phyloP scores from a whole-genome alignment of 2,888 invertebrate genomes.

The Dicyrtoma fusca region DNA sequence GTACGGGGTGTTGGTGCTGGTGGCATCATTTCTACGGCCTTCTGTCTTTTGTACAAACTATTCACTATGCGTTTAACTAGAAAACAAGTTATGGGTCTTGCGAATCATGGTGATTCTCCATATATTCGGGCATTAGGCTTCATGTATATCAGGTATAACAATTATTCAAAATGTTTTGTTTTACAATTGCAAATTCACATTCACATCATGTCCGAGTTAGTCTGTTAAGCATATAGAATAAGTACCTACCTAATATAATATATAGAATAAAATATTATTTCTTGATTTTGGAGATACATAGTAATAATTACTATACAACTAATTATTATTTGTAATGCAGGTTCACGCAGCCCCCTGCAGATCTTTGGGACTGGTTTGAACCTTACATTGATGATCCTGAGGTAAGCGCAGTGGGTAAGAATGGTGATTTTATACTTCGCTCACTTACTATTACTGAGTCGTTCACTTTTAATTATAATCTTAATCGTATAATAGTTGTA shows the following conservation, averaged over 20 bases:
- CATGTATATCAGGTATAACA: slow-evolving; percentile 73
- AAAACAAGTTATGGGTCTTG: slow-evolving; percentile 93
- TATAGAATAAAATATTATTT: too few relatives aligned
- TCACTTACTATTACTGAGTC: not conserved
- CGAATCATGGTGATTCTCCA: slow-evolving; percentile 94
- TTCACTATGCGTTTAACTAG: slow-evolving; percentile 95
- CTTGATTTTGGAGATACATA: not conserved
- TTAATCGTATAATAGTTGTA: too few relatives aligned
- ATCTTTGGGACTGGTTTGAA: slow-evolving; percentile 96
- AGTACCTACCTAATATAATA: too few relatives aligned
- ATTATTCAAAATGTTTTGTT: slow-evolving; percentile 39
- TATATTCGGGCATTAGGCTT: slow-evolving; percentile 94
- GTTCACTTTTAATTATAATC: not conserved
- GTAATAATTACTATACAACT: not conserved
- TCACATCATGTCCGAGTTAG: too few relatives aligned
- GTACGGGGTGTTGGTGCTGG: slow-evolving; percentile 99
- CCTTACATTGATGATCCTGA: slow-evolving; percentile 83
- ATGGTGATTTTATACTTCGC: slow-evolving; percentile 23
- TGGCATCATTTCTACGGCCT: slow-evolving; percentile 99
- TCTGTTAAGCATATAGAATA: too few relatives aligned
- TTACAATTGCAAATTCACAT: too few relatives aligned
- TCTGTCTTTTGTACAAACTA: slow-evolving; percentile 96
- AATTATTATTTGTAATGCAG: slow-evolving; percentile 62
- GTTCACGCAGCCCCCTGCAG: slow-evolving; percentile 94
- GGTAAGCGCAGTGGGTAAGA: slow-evolving; percentile 48